Base-by-base conservation (phyloP, 1,140 invertebrate species). In the Rhopalosiphum maidis region DNA sequence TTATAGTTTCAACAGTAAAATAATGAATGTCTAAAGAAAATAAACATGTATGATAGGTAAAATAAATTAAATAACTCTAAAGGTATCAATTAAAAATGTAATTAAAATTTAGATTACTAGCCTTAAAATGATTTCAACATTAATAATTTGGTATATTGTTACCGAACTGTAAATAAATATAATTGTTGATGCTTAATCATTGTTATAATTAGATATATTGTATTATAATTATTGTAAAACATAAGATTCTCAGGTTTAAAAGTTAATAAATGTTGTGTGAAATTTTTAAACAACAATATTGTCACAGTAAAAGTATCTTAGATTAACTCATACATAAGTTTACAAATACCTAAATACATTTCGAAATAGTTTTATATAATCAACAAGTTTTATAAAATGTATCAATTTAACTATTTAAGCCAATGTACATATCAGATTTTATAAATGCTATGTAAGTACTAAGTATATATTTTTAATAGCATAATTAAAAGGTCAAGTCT, bases 401-500 rank as follows among this genome's bases (percentile, higher is more conserved):
- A 90, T 90, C 21, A 2, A 68, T 90, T 68, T 60, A 68, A 68
- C 60, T 68, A 21, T 55, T 68, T 68, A 90, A 90, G 41, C 37
- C 35, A 90, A 68, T 90, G 89, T 90, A 90, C 89, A 90, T 90
- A 90, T 90, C 89, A 43, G 22, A 68, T 90, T 90, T 68, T 90
- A 68, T 68, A 90, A 43, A 90, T 68, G 25, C 54, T 90, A 68
- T 90, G 86, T 88, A 88, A 88, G 25, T 86, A 87, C 21, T 86
- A 46, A 30, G 37, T 90, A 9, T 90, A 25, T 55, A 54, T 90
- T 60, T 60, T 90, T 90, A 90, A 90, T 60, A 3, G 5, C 54
- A 60, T 90, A 60, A 88, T 60, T 1, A 43, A 68, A 90, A 90
- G 89, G 55, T 90, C 89, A 68, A 90, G 54, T 90, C 89, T 90